Conservation (phyloP, 2,888 invertebrate species). For the Cheilosia impressa region DNA sequence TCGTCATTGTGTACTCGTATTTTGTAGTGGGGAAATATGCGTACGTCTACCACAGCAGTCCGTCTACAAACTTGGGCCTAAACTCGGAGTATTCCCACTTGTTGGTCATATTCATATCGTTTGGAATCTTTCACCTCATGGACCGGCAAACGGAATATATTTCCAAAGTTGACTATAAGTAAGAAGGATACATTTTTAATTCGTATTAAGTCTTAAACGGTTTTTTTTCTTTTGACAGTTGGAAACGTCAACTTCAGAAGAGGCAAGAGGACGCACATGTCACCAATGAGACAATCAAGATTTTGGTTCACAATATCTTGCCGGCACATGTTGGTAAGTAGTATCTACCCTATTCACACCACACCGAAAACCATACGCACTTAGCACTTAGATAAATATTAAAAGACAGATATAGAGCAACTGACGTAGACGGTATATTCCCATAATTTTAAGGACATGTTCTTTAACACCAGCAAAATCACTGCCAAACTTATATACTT, state of each 20-base stretch:
- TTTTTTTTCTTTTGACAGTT: conserved; percentile 80
- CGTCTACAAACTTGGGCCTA: conserved; percentile 89
- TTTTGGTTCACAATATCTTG: conserved; percentile 95
- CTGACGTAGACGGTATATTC: too few relatives aligned
- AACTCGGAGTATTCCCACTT: conserved; percentile 89
- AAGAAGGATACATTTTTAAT: conserved; percentile 79
- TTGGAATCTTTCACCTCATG: conserved; percentile 91
- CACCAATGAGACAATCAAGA: conserved; percentile 94
- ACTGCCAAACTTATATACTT: too few relatives aligned
- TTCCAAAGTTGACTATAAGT: conserved; percentile 92
- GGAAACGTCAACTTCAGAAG: conserved; percentile 89
- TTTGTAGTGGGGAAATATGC: conserved; percentile 87
- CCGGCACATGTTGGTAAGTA: conserved; percentile 94
- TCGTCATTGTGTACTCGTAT: conserved; percentile 88
- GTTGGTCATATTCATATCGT: conserved; percentile 89
- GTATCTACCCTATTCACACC: too few relatives aligned
- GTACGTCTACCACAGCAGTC: conserved; percentile 85
- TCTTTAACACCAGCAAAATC: too few relatives aligned
- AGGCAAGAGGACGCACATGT: conserved; percentile 94
- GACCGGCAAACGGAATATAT: conserved; percentile 96
- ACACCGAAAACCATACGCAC: too few relatives aligned
- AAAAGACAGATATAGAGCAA: too few relatives aligned
- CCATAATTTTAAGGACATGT: too few relatives aligned
- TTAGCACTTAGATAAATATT: too few relatives aligned
- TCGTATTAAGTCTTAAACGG: background rate